Base-by-base conservation (phyloP, 2,113 vertebrate genomes). In the Tinamus guttatus region DNA sequence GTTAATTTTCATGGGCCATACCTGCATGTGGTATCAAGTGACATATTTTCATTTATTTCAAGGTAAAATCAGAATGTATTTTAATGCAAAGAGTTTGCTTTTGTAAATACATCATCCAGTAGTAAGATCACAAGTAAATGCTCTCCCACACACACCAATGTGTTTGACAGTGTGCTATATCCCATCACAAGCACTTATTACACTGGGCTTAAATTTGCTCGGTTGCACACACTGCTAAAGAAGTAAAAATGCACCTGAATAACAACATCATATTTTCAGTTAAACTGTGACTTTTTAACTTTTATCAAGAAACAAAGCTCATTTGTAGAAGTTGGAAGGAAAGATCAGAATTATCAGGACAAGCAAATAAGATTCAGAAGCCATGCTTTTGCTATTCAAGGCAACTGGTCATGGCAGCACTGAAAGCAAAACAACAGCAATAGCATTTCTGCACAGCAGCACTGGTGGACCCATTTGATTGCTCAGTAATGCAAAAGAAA, bases 51-150 rank as follows among this genome's bases (percentile, higher is more conserved):
- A 47, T 74, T 80, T 80, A 77, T 77, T 74, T 65, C 59, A 4
- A 25, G 59, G 13, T 69, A 79, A 92, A 94, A 65, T 28, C 2
- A 1, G 45, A 47, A 83, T 47, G 25, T 43, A 70, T 91, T 85
- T 93, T 59, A 85, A 59, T 63, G 36, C 62, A 69, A 85, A 89
- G 30, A 20, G 7, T 73, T 34, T 85, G 15, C 11, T 94, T 58
- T 82, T 96, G 63, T 85, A 92, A 89, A 97, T 93, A 63, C 27
- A 70, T 87, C 59, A 92, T 89, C 75, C 76, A 30, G 17, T 47
- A 67, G 24, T 45, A 80, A 74, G 71, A 91, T 78, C 71, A 60
- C 32, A 83, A 0, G 0, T 64, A 85, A 91, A 82, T 30, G 8
- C 41, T 83, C 51, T 81, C 21, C 14, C 15, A 51, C 40, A 85